phyloP scores from a whole-genome alignment of 2,888 invertebrate species.

The Scaptomyza reducta region DNA sequence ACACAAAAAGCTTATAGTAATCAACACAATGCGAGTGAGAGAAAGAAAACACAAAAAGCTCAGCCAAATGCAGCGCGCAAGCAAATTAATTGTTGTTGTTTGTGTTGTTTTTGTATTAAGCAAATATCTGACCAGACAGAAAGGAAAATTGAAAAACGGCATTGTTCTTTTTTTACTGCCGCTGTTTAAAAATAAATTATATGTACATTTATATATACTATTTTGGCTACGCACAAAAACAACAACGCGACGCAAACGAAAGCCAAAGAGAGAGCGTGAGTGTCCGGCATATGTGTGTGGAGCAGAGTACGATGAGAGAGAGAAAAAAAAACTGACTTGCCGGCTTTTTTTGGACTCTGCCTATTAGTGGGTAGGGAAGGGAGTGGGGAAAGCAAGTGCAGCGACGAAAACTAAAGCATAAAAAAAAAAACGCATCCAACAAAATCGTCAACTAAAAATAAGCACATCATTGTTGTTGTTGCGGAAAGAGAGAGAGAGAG shows the following conservation, averaged over 20 bases:
- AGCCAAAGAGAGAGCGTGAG: not conserved
- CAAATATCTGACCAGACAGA: slow-evolving; percentile 74
- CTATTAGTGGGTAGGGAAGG: slow-evolving; percentile 12
- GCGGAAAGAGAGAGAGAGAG: slow-evolving; percentile 2
- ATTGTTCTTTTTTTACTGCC: slow-evolving; percentile 49
- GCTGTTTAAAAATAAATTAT: slow-evolving; percentile 64
- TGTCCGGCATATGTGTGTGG: slow-evolving; percentile 6
- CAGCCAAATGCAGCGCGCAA: slow-evolving; percentile 50
- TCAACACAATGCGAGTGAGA: slow-evolving; percentile 5
- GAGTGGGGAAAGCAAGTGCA: slow-evolving; percentile 22
- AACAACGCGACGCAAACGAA: slow-evolving; percentile 19
- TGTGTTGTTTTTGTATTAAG: slow-evolving; percentile 30
- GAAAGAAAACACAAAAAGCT: slow-evolving; percentile 38
- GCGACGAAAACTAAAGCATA: slow-evolving; percentile 27
- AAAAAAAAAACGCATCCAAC: slow-evolving; percentile 44
- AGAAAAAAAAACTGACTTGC: slow-evolving; percentile 30
- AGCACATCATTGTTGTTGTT: slow-evolving; percentile 34
- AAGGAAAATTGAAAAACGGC: slow-evolving; percentile 70
- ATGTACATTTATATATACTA: slow-evolving; percentile 14
- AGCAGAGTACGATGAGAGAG: slow-evolving; percentile 3
- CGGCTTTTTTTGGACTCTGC: slow-evolving; percentile 46
- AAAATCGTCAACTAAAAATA: slow-evolving; percentile 63
- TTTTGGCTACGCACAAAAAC: slow-evolving; percentile 57
- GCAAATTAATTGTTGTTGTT: slow-evolving; percentile 33
- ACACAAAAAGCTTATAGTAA: slow-evolving; percentile 22